Percentiles rank a stretch among this genome's conserved stretches.
These are phyloP conservation scores for Gambusia yucatana DNA, from an alignment of 2,797 vertebrate species.

Conservation along the genomic window DNA sequence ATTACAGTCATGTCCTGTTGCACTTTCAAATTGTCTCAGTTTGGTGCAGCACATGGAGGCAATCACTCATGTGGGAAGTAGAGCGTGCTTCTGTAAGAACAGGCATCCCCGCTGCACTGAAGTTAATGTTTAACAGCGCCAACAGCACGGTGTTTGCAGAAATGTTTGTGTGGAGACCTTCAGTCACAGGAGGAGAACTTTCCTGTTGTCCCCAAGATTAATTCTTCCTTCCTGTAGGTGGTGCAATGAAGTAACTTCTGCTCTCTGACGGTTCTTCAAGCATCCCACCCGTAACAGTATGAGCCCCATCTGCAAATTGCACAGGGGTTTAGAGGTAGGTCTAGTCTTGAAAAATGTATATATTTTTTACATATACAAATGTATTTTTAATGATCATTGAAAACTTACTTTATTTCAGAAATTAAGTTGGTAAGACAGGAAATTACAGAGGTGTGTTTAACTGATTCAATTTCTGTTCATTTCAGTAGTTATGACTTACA, in stretches of 20 bases:
- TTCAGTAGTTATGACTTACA: neutral
- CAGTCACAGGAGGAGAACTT: slow-evolving; percentile 33
- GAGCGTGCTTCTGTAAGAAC: slow-evolving; percentile 75
- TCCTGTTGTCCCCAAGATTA: slow-evolving; percentile 11
- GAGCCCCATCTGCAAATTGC: neutral
- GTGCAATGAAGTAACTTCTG: slow-evolving; percentile 67
- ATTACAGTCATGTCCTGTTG: slow-evolving; percentile 85
- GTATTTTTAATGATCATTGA: neutral
- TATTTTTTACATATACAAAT: neutral
- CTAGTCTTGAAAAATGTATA: neutral
- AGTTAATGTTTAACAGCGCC: slow-evolving; percentile 54
- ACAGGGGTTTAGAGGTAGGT: neutral
- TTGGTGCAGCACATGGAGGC: slow-evolving; percentile 46
- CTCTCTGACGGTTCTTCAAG: slow-evolving; percentile 16
- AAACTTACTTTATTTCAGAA: neutral
- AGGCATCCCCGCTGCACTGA: slow-evolving; percentile 12
- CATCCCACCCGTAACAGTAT: neutral
- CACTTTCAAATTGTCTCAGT: slow-evolving; percentile 84
- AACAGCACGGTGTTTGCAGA: neutral
- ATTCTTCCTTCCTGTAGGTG: slow-evolving; percentile 82
- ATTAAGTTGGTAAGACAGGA: neutral
- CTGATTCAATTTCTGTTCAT: neutral
- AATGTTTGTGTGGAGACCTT: slow-evolving; percentile 7
- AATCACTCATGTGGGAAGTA: slow-evolving; percentile 79
- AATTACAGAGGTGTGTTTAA: neutral